Percentiles rank a stretch among this genome's conserved stretches.
Evolutionary conservation across 2,113 vertebrate species (phyloP).

Genomic region (Rhinolophus ferrumequinum): DNA sequence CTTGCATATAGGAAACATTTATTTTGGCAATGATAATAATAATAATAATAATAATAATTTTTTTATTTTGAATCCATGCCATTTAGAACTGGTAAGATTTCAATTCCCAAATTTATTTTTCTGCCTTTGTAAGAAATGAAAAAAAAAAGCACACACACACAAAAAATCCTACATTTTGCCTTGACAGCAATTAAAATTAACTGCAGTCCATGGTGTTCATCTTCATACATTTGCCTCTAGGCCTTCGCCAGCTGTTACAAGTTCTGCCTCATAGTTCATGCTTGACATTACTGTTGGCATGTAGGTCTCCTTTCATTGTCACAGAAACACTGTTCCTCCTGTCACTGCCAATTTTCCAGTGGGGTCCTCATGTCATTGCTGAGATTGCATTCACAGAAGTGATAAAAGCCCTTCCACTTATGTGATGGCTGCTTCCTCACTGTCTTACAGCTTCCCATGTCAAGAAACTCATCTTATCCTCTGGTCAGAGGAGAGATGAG

Average conservation of each 20-base stretch:
- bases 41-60: background rate
- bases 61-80: background rate
- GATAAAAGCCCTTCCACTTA: background rate
- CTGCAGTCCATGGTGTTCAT: background rate
- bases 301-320: background rate
- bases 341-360: background rate
- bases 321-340: background rate
- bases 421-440: background rate
- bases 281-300: background rate
- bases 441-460: background rate
- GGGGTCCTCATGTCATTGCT: background rate
- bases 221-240: background rate
- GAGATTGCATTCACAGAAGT: background rate
- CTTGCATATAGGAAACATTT: background rate
- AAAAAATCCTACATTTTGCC: background rate
- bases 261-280: background rate
- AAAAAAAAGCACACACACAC: background rate
- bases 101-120: background rate
- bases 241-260: background rate
- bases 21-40: background rate
- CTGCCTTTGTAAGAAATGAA: background rate
- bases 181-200: constrained; percentile 40
- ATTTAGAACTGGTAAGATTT: background rate
- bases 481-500: background rate
- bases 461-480: background rate